These are phyloP conservation scores for Malurus leucopterus DNA, from an alignment of 2,797 vertebrate species.

Conservation along the genomic window DNA sequence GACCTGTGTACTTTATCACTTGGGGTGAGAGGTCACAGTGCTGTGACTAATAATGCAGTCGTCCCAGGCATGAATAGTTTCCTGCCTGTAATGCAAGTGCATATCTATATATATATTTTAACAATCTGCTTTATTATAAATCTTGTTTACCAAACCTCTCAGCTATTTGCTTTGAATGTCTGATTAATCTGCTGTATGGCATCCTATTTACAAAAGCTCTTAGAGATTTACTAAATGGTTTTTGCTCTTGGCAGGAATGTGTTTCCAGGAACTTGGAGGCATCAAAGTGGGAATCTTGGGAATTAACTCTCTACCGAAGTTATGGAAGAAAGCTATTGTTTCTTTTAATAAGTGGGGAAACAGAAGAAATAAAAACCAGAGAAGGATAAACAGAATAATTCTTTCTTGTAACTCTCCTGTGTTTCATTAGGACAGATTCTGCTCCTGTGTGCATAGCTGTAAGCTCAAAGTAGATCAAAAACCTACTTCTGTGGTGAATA, in stretches of 20 bases:
- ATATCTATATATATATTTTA: neutral
- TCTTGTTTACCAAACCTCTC: slow-evolving; percentile 36
- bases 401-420: neutral
- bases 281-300: slow-evolving; percentile 31
- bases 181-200: slow-evolving; percentile 46
- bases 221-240: slow-evolving; percentile 27
- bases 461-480: neutral
- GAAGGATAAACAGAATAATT: neutral
- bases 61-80: slow-evolving; percentile 65
- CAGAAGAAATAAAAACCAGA: neutral
- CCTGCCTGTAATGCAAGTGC: slow-evolving; percentile 33
- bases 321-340: neutral
- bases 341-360: neutral
- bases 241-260: slow-evolving; percentile 28
- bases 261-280: slow-evolving; percentile 7
- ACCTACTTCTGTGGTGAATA: neutral
- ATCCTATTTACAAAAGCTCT: slow-evolving; percentile 51
- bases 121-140: slow-evolving; percentile 18
- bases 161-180: slow-evolving; percentile 45
- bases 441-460: neutral
- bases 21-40: slow-evolving; percentile 67
- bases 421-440: neutral
- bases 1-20: slow-evolving; percentile 79
- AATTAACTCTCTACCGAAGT: neutral
- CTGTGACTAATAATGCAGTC: slow-evolving; percentile 68